Evolutionary conservation across 1,140 invertebrate species (phyloP).

Genomic region (Stratiolaelaps scimitus): DNA sequence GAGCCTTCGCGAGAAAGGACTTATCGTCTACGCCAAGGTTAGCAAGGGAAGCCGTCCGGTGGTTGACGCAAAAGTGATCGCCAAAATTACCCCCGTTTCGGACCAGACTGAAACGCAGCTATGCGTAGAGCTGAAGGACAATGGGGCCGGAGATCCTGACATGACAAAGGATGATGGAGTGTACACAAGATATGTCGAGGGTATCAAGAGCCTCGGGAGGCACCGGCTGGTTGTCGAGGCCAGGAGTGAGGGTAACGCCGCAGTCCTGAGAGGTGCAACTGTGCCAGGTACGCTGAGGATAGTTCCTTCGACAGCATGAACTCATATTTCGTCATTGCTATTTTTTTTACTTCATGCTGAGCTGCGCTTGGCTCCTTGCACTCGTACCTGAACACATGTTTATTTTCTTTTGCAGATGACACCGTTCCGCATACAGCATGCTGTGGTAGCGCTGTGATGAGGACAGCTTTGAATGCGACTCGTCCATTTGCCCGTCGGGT

Average conservation of each 20-base stretch:
- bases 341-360: too few relatives aligned
- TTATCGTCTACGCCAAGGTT: conserved; percentile 23
- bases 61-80: conserved; percentile 19
- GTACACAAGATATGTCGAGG: conserved; percentile 2
- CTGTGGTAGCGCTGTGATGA: conserved; percentile 12
- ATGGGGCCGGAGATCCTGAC: conserved; percentile 21
- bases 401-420: conserved; percentile 12
- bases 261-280: conserved; percentile 16
- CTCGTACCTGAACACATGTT: too few relatives aligned
- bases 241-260: conserved; percentile 17
- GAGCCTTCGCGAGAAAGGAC: conserved; percentile 8
- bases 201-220: conserved; percentile 21
- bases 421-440: conserved; percentile 17
- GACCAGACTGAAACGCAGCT: conserved; percentile 15
- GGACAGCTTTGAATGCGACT: conserved; percentile 12
- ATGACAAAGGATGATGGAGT: conserved; percentile 20
- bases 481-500: conserved; percentile 23
- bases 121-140: conserved; percentile 14
- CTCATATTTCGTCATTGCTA: too few relatives aligned
- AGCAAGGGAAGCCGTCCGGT: neutral
- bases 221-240: conserved; percentile 18
- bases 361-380: too few relatives aligned
- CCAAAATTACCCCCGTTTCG: conserved; percentile 14
- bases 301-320: too few relatives aligned
- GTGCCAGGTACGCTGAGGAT: conserved; percentile 1